These are phyloP conservation scores for Apostichopus leukothele DNA, from an alignment of 53 echinoderm and acorn worm species.

Conservation along the genomic window DNA sequence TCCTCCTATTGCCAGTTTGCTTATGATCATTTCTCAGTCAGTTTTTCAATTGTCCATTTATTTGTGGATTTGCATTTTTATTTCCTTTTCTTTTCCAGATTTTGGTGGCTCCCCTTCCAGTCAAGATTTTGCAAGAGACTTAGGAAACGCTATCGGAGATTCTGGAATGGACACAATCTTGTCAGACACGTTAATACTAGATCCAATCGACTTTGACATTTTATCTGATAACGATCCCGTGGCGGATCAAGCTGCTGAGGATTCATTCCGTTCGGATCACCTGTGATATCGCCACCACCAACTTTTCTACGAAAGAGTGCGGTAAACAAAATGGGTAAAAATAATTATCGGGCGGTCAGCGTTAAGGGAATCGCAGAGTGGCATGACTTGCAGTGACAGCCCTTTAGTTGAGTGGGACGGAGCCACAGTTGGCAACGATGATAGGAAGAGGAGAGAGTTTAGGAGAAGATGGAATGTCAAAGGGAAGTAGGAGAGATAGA, in stretches of 20 bases:
- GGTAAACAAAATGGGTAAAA: not conserved
- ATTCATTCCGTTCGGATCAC: slow-evolving; percentile 92
- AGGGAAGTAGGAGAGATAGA: not conserved
- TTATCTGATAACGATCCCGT: slow-evolving; percentile 90
- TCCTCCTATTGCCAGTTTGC: not conserved
- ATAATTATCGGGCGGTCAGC: too few relatives aligned
- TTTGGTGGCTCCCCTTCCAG: slow-evolving; percentile 41
- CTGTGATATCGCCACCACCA: slow-evolving; percentile 19
- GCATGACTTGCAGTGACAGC: too few relatives aligned
- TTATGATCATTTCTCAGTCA: not conserved
- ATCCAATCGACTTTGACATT: slow-evolving; percentile 95
- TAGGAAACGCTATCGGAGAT: slow-evolving; percentile 94
- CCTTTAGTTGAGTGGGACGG: not conserved
- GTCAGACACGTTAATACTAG: slow-evolving; percentile 73
- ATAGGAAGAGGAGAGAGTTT: not conserved
- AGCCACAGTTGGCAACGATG: not conserved
- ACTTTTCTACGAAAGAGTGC: not conserved
- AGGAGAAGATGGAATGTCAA: too few relatives aligned
- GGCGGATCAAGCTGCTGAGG: slow-evolving; percentile 93
- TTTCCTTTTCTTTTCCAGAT: not conserved
- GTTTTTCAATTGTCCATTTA: not conserved
- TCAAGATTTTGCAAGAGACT: slow-evolving; percentile 88
- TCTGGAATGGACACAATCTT: slow-evolving; percentile 74
- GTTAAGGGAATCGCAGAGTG: too few relatives aligned
- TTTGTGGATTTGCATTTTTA: not conserved